phyloP scores from a whole-genome alignment of 2,888 invertebrate species.

The Quadroppia sp. region DNA sequence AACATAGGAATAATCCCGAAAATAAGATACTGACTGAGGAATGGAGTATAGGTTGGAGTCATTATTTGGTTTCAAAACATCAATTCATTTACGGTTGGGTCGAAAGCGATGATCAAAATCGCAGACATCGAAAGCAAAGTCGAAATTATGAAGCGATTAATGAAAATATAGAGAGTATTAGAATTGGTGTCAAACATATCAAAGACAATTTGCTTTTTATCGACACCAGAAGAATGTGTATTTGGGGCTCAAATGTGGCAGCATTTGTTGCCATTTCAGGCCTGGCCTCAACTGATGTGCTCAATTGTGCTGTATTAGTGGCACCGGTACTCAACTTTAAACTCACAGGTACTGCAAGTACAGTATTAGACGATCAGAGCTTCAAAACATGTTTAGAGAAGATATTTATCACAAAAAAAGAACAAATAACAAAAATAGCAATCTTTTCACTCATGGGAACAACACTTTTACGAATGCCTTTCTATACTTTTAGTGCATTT shows the following conservation, averaged over 20 bases:
- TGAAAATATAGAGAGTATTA: conserved; percentile 33
- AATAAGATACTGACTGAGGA: background rate
- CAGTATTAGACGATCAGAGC: too few relatives aligned
- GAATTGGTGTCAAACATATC: conserved; percentile 24
- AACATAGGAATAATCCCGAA: conserved; percentile 5
- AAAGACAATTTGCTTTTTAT: conserved; percentile 54
- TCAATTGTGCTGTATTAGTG: conserved; percentile 89
- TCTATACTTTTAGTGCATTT: too few relatives aligned
- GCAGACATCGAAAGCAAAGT: background rate
- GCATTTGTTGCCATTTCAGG: conserved; percentile 84
- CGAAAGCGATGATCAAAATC: conserved; percentile 20
- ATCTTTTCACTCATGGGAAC: too few relatives aligned
- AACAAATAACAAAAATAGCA: too few relatives aligned
- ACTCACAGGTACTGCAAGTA: conserved; percentile 82
- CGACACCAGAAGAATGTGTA: conserved; percentile 77
- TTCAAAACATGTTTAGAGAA: too few relatives aligned
- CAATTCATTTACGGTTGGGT: conserved; percentile 36
- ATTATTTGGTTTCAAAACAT: conserved; percentile 38
- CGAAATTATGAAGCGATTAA: conserved; percentile 15
- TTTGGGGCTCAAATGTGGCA: conserved; percentile 95
- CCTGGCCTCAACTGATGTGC: conserved; percentile 74
- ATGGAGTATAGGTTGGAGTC: conserved; percentile 13
- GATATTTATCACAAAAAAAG: too few relatives aligned
- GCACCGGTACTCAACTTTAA: conserved; percentile 97
- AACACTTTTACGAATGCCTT: too few relatives aligned